Evolutionary conservation across 2,113 vertebrate species (phyloP).

Genomic region (Nibea coibor): DNA sequence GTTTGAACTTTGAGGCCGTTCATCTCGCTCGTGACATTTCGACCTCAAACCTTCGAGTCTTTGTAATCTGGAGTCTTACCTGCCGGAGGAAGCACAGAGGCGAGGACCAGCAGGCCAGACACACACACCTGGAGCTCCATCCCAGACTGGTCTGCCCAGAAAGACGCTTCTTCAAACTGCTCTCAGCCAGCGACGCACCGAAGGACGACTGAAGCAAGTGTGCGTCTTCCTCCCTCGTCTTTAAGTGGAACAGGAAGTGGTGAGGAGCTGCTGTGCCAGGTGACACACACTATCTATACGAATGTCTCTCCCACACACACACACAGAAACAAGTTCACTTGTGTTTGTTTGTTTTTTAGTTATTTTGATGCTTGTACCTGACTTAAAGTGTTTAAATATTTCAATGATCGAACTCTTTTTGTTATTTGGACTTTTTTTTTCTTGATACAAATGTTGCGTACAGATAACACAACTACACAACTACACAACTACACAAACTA

Average conservation of each 20-base stretch:
- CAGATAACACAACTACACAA: too few relatives aligned
- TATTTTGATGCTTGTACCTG: not conserved
- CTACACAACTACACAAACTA: too few relatives aligned
- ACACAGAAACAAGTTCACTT: not conserved
- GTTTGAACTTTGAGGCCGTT: too few relatives aligned
- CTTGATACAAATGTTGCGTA: too few relatives aligned
- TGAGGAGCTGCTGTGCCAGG: conserved; percentile 61
- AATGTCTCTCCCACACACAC: conserved; percentile 1
- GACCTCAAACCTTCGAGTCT: not conserved
- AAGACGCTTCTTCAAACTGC: not conserved
- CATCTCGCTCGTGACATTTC: too few relatives aligned
- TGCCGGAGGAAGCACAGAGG: conserved; percentile 25
- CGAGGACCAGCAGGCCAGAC: conserved; percentile 48
- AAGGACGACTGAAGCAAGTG: not conserved
- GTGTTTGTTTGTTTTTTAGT: not conserved
- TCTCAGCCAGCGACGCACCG: not conserved
- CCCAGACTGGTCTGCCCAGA: not conserved
- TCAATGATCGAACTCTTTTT: too few relatives aligned
- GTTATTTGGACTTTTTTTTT: not conserved
- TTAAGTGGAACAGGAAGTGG: conserved; percentile 77
- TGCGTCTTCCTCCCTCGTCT: not conserved
- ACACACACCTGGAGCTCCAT: conserved; percentile 48
- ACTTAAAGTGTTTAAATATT: too few relatives aligned
- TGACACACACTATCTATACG: conserved; percentile 27
- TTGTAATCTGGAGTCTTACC: conserved; percentile 55